Base-by-base conservation (phyloP, 2,113 vertebrate species). In the Ophthalmolycus amberensis region DNA sequence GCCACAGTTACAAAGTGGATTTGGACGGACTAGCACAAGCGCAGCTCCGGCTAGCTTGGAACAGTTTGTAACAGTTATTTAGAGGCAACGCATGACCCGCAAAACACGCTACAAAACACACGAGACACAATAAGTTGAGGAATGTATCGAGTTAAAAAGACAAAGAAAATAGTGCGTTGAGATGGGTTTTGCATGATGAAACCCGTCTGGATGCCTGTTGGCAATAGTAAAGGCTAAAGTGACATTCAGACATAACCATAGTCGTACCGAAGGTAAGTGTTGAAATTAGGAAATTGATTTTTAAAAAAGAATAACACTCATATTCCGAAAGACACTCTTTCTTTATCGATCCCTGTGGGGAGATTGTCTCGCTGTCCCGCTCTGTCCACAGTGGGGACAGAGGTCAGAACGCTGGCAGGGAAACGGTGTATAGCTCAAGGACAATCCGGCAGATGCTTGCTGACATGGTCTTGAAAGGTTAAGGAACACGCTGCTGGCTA, bases 401-500 rank as follows among this genome's bases (percentile, higher is more conserved):
- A 32, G 71, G 74, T 70, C 77, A 70, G 54, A 29, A 20, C 52
- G 48, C 79, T 32, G 52, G 68, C 7, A 8, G 15, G 62, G 78
- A 69, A 62, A 67, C 73, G 12, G 73, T 38, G 75, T 70, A 32
- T 65, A 15, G 75, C 88, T 85, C 37, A 38, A 42, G 75, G 75
- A 76, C 79, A 70, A 58, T 77, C 71, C 62, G n/a, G 71, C 71
- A 79, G 71, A 69, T 74, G 58, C 56, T 79, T 9, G 42, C 71
- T 82, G 71, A 77, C 78, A 59, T 32, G 66, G 71, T 79, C 82
- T 76, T 66, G 54, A 84, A 82, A 89, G 79, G 81, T 87, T 86
- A 82, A 76, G 29, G 75, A 89, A 86, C 84, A 73, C 54, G 71
- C 75, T 71, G 74, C 75, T 56, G 84, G 84, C 78, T 87, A 76